Base-by-base conservation (phyloP, 2,113 vertebrate species). In the Clarias macrocephalus region DNA sequence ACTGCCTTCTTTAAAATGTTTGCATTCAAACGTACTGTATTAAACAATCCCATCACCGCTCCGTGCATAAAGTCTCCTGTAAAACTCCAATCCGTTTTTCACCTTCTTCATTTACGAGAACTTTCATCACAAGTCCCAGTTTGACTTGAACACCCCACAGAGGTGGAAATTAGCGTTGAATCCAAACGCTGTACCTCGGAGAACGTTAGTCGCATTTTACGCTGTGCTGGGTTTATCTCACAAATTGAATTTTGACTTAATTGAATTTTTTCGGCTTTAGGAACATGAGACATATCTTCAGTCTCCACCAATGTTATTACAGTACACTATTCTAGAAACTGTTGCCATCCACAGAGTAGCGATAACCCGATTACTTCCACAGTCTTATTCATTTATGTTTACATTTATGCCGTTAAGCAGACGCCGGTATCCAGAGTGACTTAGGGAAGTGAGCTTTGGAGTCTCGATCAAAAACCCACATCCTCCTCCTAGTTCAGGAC, bases 201-300 rank as follows among this genome's bases (percentile, higher is more conserved):
- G 62, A 60, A 60, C 2, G 21, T 60, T 42, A 13, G 1, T 59
- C 57, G 0, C 19, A 33, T 28, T 23, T 60, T 37, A 33, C 12
- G 18, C 56, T 42, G 30, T 62, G 30, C 30, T 62, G 57, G 18
- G 30, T 1, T 81, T 15, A 81, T 62, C 19, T 81, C 57, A 62
- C 79, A 42, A 81, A 81, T 60, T 33, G 18, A 13, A 80, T 80
- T 60, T 37, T 12, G 79, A 62, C 12, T 80, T 59, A 57, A 80
- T 75, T 75, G 2, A 0, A 77, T 33, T 48, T 77, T 75, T 77
- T 77, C 25, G 73, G 4, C 23, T 77, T 77, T 56, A 77, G 75
- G 48, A 77, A 77, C 56, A 77, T 9, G 75, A 77, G 48, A 76
- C 73, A 52, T 37, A 75, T 75, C 54, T 57, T 80, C 18, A 80